Evolutionary conservation across 1,140 invertebrate genomes (phyloP).

Genomic region (Drosophila sp.): DNA sequence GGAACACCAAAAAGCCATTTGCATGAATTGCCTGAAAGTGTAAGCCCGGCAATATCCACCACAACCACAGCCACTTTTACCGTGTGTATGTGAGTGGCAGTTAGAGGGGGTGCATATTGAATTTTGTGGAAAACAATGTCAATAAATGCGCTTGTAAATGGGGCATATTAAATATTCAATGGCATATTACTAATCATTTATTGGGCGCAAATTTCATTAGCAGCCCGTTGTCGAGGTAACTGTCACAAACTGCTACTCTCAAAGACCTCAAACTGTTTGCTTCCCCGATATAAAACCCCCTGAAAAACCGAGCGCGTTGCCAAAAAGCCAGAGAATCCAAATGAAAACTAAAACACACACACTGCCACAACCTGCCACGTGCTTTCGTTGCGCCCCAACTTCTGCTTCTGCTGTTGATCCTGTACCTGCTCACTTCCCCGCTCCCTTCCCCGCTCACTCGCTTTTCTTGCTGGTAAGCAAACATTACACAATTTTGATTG

Average conservation of each 20-base stretch:
- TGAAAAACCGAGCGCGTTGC: conserved; percentile 1
- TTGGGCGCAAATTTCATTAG: conserved; percentile 75
- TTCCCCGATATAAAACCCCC: not conserved
- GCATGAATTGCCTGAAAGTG: conserved; percentile 52
- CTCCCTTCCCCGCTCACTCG: conserved; percentile 1
- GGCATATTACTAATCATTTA: conserved; percentile 76
- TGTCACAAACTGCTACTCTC: conserved; percentile 41
- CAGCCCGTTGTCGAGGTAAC: conserved; percentile 40
- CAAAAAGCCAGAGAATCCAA: conserved; percentile 16
- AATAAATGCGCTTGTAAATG: conserved; percentile 60
- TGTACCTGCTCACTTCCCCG: not conserved
- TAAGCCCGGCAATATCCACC: conserved; percentile 6
- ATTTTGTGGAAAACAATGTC: conserved; percentile 54
- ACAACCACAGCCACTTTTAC: not conserved
- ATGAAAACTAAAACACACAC: conserved; percentile 29
- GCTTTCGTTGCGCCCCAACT: conserved; percentile 3
- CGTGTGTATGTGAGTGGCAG: not conserved
- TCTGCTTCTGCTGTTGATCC: conserved; percentile 12
- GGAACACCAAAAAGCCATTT: conserved; percentile 57
- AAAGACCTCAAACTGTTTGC: conserved; percentile 19
- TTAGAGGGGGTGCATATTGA: conserved; percentile 52
- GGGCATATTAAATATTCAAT: conserved; percentile 74
- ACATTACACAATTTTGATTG: conserved; percentile 82
- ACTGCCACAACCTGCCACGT: conserved; percentile 14
- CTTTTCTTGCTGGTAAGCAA: conserved; percentile 68